Conservation (phyloP, 2,888 invertebrate species). For the Uloborus plumipes region DNA sequence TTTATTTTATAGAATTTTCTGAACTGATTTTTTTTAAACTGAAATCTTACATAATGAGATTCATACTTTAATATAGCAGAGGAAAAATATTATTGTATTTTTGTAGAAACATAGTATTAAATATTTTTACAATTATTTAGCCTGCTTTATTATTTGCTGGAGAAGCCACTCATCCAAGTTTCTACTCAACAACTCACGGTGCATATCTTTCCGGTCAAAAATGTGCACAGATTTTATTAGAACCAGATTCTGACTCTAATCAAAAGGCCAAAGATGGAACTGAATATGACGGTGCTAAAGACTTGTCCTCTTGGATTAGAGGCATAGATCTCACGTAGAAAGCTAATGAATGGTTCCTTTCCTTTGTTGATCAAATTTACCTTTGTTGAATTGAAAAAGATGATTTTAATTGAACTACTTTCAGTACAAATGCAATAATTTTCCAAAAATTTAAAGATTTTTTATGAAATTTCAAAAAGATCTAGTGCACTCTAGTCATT, state of each 20-base stretch:
- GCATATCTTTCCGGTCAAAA: conserved; percentile 89
- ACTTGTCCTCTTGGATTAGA: conserved; percentile 62
- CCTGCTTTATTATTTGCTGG: conserved; percentile 91
- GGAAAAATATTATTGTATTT: no score
- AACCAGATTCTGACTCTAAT: conserved; percentile 45
- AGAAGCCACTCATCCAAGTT: conserved; percentile 93
- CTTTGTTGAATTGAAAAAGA: no score
- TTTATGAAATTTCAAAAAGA: no score
- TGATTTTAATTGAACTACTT: no score
- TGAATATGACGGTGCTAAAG: conserved; percentile 23
- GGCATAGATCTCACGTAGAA: conserved; percentile 58
- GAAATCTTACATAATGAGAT: no score
- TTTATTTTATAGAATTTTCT: no score
- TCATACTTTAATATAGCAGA: not conserved
- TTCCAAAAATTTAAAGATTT: no score
- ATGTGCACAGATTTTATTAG: conserved; percentile 75
- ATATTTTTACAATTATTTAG: conserved; percentile 73
- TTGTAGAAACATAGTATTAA: not conserved
- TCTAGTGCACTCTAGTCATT: conserved; percentile 22
- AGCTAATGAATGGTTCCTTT: no score
- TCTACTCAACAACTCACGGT: conserved; percentile 95
- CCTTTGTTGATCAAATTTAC: no score
- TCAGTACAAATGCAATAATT: no score
- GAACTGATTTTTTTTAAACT: no score
- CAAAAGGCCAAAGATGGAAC: conserved; percentile 20